Conservation (phyloP, 2,888 invertebrate species). For the Lissonota sp. region DNA sequence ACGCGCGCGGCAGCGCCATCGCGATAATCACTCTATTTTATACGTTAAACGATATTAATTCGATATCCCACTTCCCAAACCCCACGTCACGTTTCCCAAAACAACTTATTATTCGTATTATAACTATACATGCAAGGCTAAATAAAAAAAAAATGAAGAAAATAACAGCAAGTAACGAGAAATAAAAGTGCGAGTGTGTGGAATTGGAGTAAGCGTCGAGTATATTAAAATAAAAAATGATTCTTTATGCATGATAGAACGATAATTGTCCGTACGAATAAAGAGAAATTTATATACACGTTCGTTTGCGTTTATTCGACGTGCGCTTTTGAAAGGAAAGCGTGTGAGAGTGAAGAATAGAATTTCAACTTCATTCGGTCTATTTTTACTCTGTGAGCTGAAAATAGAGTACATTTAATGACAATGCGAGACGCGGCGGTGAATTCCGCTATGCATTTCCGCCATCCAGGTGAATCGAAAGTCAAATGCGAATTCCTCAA, state of each 20-base stretch:
- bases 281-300: conserved; percentile 68
- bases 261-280: conserved; percentile 65
- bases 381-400: conserved; percentile 23
- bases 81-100: conserved; percentile 27
- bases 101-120: conserved; percentile 62
- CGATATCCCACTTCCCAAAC: conserved; percentile 4
- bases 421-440: conserved; percentile 5
- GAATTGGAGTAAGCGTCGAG: conserved; percentile 37
- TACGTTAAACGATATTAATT: conserved; percentile 79
- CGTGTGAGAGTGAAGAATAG: not conserved
- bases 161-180: conserved; percentile 21
- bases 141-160: conserved; percentile 43
- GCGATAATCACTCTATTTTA: conserved; percentile 80
- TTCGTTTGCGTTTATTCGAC: conserved; percentile 20
- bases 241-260: conserved; percentile 44
- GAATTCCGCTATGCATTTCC: conserved; percentile 29
- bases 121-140: conserved; percentile 52
- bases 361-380: not conserved
- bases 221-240: conserved; percentile 40
- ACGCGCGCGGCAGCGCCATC: conserved; percentile 61
- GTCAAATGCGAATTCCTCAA: too few relatives aligned
- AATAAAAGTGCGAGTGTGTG: conserved; percentile 37
- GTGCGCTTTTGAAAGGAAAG: not conserved
- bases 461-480: not conserved
- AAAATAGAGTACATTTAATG: conserved; percentile 39